These are phyloP conservation scores for Helobdella robusta DNA, from an alignment of 2,888 invertebrate species.

Conservation along the genomic window DNA sequence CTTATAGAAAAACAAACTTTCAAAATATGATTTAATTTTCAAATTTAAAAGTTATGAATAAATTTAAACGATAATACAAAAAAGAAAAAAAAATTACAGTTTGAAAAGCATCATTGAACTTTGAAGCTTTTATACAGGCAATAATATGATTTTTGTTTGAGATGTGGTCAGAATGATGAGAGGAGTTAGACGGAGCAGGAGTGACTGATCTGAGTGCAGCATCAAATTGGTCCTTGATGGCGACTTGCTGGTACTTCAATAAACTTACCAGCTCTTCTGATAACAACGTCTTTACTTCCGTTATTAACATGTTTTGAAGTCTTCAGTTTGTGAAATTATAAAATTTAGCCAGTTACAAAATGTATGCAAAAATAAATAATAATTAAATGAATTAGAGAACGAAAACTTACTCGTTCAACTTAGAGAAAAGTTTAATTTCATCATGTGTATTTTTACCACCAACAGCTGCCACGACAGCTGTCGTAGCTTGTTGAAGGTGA, in stretches of 20 bases:
- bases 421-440: background rate
- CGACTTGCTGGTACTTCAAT: conserved; percentile 53
- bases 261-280: conserved; percentile 11
- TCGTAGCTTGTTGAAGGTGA: too few species aligned
- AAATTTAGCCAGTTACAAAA: too few species aligned
- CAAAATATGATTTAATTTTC: too few species aligned
- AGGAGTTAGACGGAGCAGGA: conserved; percentile 47
- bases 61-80: too few species aligned
- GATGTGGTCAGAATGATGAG: conserved; percentile 35
- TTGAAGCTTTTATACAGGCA: conserved; percentile 59
- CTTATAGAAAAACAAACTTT: too few species aligned
- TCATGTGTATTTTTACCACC: conserved; percentile 5
- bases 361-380: background rate
- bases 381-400: background rate
- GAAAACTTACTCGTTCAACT: conserved; percentile 14
- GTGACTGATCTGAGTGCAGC: conserved; percentile 59
- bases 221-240: conserved; percentile 56
- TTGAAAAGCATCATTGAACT: conserved; percentile 78
- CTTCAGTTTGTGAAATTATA: too few species aligned
- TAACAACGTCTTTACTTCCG: conserved; percentile 42
- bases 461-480: conserved; percentile 10
- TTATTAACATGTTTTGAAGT: conserved; percentile 34
- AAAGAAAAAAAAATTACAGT: conserved; percentile 50
- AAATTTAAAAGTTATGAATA: too few species aligned
- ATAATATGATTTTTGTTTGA: conserved; percentile 54